phyloP scores from a whole-genome alignment of 2,113 vertebrate genomes.

The Meles meles region DNA sequence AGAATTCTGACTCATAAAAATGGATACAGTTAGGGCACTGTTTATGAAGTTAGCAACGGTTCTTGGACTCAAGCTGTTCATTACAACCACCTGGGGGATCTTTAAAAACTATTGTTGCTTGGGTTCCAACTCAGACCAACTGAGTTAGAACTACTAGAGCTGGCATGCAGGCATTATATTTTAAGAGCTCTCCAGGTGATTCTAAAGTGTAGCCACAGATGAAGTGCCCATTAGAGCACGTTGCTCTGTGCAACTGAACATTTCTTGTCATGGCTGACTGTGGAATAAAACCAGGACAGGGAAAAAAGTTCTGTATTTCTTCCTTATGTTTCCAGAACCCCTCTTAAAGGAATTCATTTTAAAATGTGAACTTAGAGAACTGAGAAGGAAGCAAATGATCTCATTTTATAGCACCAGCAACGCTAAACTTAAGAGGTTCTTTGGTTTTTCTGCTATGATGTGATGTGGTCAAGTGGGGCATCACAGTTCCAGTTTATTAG shows the following conservation, averaged over 20 bases:
- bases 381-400: background rate
- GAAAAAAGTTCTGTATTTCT: background rate
- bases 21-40: background rate
- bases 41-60: background rate
- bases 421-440: background rate
- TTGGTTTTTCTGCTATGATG: background rate
- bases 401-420: background rate
- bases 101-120: background rate
- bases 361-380: background rate
- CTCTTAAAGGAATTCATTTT: background rate
- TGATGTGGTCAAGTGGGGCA: background rate
- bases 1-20: conserved; percentile 5
- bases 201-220: background rate
- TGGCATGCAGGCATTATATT: background rate
- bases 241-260: background rate
- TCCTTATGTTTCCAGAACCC: background rate
- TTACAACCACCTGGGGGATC: background rate
- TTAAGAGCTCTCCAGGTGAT: background rate
- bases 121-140: background rate
- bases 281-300: background rate
- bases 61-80: background rate
- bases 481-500: background rate
- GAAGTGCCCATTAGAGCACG: background rate
- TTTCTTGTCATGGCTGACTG: background rate
- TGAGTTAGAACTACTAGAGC: background rate